A percentile compares a stretch with the other conserved stretches of the same genome.
Evolutionary conservation across 2,888 invertebrate genomes (phyloP).

Genomic region (Philopedon plagiatum): DNA sequence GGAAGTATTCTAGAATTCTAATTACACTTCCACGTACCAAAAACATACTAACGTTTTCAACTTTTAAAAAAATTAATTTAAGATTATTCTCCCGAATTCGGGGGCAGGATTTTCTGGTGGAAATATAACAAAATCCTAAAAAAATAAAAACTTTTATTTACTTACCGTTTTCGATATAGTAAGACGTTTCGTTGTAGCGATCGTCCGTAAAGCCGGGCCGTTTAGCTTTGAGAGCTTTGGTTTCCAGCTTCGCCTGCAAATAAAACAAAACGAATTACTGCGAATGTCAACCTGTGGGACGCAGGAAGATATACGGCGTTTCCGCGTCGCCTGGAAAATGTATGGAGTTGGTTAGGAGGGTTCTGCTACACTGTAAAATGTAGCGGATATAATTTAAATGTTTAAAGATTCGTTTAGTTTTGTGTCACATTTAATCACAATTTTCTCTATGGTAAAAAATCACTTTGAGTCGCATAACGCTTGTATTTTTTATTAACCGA

Average conservation of each 20-base stretch:
- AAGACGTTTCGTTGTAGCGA: conserved; percentile 94
- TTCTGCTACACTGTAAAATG: conserved; percentile 12
- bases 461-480: not conserved
- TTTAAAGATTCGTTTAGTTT: conserved; percentile 3
- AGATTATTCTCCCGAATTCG: no score
- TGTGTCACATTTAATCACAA: not conserved
- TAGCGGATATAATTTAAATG: conserved; percentile 17
- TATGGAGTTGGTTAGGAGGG: conserved; percentile 20
- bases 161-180: conserved; percentile 96
- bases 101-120: no score
- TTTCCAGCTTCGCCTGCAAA: conserved; percentile 91
- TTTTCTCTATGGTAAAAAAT: not conserved
- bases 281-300: conserved; percentile 35
- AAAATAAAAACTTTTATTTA: not conserved
- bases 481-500: no score
- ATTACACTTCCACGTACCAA: no score
- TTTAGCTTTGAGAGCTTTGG: conserved; percentile 91
- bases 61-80: no score
- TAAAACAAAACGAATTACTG: conserved; percentile 61
- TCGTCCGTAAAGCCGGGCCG: conserved; percentile 94
- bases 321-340: conserved; percentile 22
- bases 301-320: conserved; percentile 30
- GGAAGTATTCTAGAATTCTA: no score
- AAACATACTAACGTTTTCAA: no score
- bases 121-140: no score